phyloP scores from a whole-genome alignment of 35 echinoderm and acorn worm species.

The Heliocidaris erythrogramma region DNA sequence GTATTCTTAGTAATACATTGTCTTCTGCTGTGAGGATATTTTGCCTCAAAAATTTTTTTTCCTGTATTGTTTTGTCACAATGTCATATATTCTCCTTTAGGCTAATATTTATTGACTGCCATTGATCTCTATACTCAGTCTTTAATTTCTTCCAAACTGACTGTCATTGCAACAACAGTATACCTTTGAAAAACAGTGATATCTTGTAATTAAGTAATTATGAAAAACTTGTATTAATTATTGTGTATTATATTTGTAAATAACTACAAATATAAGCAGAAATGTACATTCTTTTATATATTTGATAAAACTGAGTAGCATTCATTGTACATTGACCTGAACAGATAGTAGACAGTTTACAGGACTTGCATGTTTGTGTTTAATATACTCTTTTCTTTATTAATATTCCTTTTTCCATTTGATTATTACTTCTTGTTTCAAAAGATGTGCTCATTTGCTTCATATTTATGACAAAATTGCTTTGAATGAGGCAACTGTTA shows the following conservation, averaged over 20 bases:
- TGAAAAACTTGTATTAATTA: background rate
- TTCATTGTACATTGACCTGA: background rate
- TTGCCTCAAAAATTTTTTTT: background rate
- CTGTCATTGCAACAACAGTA: background rate
- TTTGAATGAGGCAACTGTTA: background rate
- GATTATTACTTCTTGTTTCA: background rate
- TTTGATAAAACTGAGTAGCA: conserved; percentile 1
- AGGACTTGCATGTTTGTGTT: background rate
- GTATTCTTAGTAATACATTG: too few relatives aligned
- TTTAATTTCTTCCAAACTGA: background rate
- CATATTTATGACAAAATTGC: background rate
- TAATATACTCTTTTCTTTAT: background rate
- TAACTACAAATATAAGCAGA: conserved; percentile 30
- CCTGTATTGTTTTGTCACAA: background rate
- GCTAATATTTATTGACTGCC: background rate
- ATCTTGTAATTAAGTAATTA: background rate
- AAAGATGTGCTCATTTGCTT: background rate
- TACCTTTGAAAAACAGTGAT: background rate
- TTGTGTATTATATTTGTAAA: conserved; percentile 34
- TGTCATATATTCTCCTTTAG: background rate
- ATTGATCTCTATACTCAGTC: background rate
- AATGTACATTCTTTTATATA: conserved; percentile 33
- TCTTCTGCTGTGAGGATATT: too few relatives aligned
- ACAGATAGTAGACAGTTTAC: background rate
- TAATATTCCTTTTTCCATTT: background rate